Conservation (phyloP, 1,140 invertebrate species). For the Telenomus remus region DNA sequence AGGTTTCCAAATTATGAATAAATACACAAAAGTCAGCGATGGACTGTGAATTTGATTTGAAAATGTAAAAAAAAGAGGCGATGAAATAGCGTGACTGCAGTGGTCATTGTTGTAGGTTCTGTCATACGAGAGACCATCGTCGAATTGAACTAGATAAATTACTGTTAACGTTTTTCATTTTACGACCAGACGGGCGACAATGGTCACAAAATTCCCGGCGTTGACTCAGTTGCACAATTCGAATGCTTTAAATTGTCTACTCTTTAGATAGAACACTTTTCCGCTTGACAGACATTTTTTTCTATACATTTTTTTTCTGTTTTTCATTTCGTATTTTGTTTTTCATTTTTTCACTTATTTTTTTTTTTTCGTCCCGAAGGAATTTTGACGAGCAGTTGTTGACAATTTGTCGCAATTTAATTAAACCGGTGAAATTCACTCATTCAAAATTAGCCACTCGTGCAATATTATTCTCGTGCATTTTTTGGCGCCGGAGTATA, state of each 20-base stretch:
- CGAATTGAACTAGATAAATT: conserved; percentile 24
- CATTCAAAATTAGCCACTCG: no score
- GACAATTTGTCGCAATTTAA: no score
- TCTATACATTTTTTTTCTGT: conserved; percentile 3
- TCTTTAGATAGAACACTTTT: conserved; percentile 4
- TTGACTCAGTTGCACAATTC: conserved; percentile 22
- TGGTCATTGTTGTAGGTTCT: conserved; percentile 16
- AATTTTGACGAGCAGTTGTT: no score
- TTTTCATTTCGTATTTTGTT: no score
- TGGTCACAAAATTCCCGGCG: conserved; percentile 25
- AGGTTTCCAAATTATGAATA: not conserved
- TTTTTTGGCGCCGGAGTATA: no score
- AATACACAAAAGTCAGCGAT: no score
- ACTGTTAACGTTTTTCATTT: conserved; percentile 30
- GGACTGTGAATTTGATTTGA: conserved; percentile 1
- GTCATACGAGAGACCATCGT: conserved; percentile 7
- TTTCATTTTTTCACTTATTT: no score
- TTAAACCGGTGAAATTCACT: no score
- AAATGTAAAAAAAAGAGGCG: conserved; percentile 19
- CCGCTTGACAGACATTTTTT: not conserved
- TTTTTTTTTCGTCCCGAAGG: no score
- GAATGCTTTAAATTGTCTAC: conserved; percentile 10
- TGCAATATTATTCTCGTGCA: no score
- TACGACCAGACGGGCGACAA: conserved; percentile 29
- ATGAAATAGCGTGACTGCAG: conserved; percentile 16